Evolutionary conservation across 2,888 invertebrate species (phyloP), one percentile per base, ranked within the genome.

Genomic region (Atrina japonica): DNA sequence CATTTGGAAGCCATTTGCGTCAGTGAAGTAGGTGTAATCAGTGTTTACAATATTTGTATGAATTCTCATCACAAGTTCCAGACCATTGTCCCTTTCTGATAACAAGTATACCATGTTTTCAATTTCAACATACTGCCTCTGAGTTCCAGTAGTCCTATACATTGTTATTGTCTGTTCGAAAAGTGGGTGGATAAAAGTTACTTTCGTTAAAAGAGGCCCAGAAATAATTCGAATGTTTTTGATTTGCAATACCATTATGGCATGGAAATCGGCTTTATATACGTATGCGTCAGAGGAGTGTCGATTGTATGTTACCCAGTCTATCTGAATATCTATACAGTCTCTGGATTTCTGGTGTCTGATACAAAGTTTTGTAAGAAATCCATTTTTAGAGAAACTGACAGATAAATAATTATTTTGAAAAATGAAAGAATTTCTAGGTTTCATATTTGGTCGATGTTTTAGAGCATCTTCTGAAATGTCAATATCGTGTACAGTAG

Each of bases 1-100:
- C 91, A 97, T 94, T 95, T 97, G 88, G 23, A 96, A 94, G 27
- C 96, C 97, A 91, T 98, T 98, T 1, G 96, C 92, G 91, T 98
- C 98, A 0, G 97, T 97, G 85, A 94, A 97, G 91, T 97, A 97
- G 35, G 93, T 93, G 85, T 95, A 75, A 47, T 88, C 78, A 73
- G 84, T 89, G 18, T 73, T 94, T n/a, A 35, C 35, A 5, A 97
- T 94, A 81, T 96, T 95, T 0, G 97, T 96, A 67, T 95, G 93
- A 40, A 98, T 92, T 64, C 97, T 92, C 95, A 98, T 96, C 6
- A 94, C 95, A n/a, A 98, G 91, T 91, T 98, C 98, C 70, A 95
- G 93, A 91, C 49, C 60, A 47, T 30, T 29, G 18, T 98, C 96
- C 70, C 93, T 93, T 63, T 94, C 94, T 63, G 93, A 91, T 3